Base-by-base conservation (phyloP, 2,797 vertebrate genomes). In the Pristis pectinata region DNA sequence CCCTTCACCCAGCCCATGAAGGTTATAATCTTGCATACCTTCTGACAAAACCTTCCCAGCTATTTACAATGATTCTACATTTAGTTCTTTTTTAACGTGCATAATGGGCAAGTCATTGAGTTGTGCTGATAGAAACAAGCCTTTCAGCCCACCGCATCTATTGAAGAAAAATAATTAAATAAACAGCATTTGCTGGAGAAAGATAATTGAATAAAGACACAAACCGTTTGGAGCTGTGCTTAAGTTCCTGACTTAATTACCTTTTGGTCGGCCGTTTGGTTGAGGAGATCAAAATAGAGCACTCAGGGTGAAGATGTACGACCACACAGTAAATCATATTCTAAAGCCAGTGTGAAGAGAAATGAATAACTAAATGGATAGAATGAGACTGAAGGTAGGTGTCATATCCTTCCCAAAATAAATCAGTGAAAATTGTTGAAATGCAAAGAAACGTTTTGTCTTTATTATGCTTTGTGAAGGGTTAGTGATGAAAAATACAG, bases 161-260 rank as follows among this genome's bases (percentile, higher is more conserved):
- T 22, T 8, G 87, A 91, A 89, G 7, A 64, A 91, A 91, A 91
- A 37, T 64, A 91, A 64, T 91, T 64, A 10, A 41, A 64, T 91
- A 37, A 91, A 91, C 87, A 64, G 56, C 83, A 7, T 34, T 61
- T 15, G 10, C 83, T 17, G 34, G 34, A 59, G 87, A 91, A 61
- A 91, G 64, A 41, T 64, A 64, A 91, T 91, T 91, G 87, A 91
- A 91, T 64, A 91, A 64, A 37, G n/a, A 37, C 87, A 91, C 87
- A 34, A 24, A 17, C 2, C 56, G 49, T 10, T 85, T 56, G 49
- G 44, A 85, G 49, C 56, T 87, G 13, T n/a, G 30, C 30, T 13
- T 87, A n/a, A 87, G 53, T 87, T 85, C 24, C 10, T 56, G 30
- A n/a, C 74, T 77, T 77, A 34, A 80, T 44, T 80, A 44, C 49